Evolutionary conservation across 2,888 invertebrate genomes (phyloP).

Genomic region (Argynnis bischoffii): DNA sequence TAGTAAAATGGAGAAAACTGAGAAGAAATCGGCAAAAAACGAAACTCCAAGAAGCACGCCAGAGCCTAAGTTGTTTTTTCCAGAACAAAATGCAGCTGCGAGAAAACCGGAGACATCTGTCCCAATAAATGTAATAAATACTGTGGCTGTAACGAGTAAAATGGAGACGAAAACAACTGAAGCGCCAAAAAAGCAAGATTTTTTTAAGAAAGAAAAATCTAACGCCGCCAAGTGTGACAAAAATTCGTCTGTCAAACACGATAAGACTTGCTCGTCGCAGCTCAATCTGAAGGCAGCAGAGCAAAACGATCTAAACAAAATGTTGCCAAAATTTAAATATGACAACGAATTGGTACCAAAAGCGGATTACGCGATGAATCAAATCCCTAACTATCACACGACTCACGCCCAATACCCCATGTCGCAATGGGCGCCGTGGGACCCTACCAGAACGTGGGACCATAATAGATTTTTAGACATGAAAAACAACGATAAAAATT

Average conservation of each 20-base stretch:
- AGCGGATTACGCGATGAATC: slow-evolving; percentile 85
- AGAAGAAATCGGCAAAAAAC: slow-evolving; percentile 67
- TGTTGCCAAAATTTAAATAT: slow-evolving; percentile 77
- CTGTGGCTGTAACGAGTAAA: slow-evolving; percentile 63
- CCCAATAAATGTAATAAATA: slow-evolving; percentile 75
- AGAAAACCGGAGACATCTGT: slow-evolving; percentile 75
- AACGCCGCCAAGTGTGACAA: slow-evolving; percentile 67
- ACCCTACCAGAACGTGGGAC: slow-evolving; percentile 79
- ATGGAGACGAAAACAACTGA: slow-evolving; percentile 67
- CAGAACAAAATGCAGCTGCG: slow-evolving; percentile 61
- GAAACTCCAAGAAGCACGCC: slow-evolving; percentile 71
- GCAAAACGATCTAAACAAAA: slow-evolving; percentile 80
- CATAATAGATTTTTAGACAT: slow-evolving; percentile 75
- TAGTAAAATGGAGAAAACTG: slow-evolving; percentile 72
- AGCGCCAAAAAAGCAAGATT: slow-evolving; percentile 76
- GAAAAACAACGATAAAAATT: slow-evolving; percentile 79
- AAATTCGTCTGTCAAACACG: slow-evolving; percentile 69
- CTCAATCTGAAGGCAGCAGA: slow-evolving; percentile 65
- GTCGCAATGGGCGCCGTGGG: slow-evolving; percentile 84
- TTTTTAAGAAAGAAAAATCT: slow-evolving; percentile 78
- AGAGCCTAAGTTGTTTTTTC: slow-evolving; percentile 77
- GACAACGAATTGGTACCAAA: slow-evolving; percentile 81
- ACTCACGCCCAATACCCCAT: slow-evolving; percentile 81
- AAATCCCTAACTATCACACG: slow-evolving; percentile 86
- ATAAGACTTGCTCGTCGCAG: slow-evolving; percentile 69